Base-by-base conservation (phyloP, 2,797 vertebrate species). In the Discoglossus pictus region DNA sequence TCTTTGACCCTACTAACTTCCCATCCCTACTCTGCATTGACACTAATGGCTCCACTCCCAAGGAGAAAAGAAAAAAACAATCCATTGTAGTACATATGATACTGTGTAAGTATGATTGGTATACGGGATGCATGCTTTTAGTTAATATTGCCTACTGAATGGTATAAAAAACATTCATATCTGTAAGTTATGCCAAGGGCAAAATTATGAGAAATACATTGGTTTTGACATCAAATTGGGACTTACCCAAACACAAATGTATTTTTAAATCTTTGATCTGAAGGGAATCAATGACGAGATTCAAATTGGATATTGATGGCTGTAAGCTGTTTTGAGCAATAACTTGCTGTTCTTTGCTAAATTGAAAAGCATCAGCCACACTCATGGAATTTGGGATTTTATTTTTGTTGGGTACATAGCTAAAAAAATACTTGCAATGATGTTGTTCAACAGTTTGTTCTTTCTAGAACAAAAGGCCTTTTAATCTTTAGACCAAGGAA, bases 191-290 rank as follows among this genome's bases (percentile, higher is more conserved):
- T 51, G 42, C 68, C 68, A 64, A 64, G 68, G 60, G 61, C 68
- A 71, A 64, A 64, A 64, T 71, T 35, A 71, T 71, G 50, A 40
- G 48, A 54, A 69, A 55, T 62, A 55, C 59, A 31, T 36, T 47
- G 59, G 34, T 56, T 69, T 55, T 69, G 67, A 69, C 67, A 69
- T 62, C 31, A 16, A 62, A 62, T 62, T 69, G 67, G 67, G 67
- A 55, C 67, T 48, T 64, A 16, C 60, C 68, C 68, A 71, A 71
- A 71, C 36, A 63, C 53, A 71, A 71, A 71, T 71, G 68, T 58
- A 71, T 56, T 64, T 63, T 39, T 20, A 58, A 43, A 63, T 63
- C 60, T 71, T 71, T 64, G 60, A 71, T 63, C 60, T 71, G 60
- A 56, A 58, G 47, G 36, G 31, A 18, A 71, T 58, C 36, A 42